Base-by-base conservation (phyloP, 2,113 vertebrate genomes). In the Benitochromis conjunctus region DNA sequence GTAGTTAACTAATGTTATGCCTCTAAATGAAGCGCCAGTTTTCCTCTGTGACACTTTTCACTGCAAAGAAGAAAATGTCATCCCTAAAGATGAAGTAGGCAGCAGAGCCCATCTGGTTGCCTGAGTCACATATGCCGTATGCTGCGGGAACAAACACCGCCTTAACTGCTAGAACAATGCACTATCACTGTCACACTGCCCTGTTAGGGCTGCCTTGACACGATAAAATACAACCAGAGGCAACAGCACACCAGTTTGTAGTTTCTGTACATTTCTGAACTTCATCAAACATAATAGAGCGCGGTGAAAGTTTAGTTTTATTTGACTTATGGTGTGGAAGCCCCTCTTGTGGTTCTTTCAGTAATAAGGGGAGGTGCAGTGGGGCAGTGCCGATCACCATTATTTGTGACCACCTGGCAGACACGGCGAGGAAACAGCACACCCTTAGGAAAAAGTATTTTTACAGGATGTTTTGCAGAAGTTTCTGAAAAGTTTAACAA, bases 301-400 rank as follows among this genome's bases (percentile, higher is more conserved):
- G 69, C 13, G 31, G 36, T 14, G 4, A 54, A 78, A 48, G 34
- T 21, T 66, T 66, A 13, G n/a, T 46, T 3, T 41, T 11, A 19
- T 48, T 46, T 41, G 36, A 66, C 24, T 74, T 31, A 12, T 19
- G 36, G 4, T 55, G 18, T 29, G 4, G 57, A n/a, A 96, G 19
- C 95, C 94, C 94, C 96, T 51, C 95, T 94, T 94, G 87, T 96
- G 86, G 96, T 96, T 13, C 94, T 96, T 66, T 95, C 96, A 26
- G 96, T 51, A 36, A 24, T 94, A 86, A 95, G 97, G 14, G 43
- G 66, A 54, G 55, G 46, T 41, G 8, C 60, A 24, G 41, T 8
- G 29, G n/a, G 64, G 43, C 96, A 60, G 94, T 96, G 87, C 95
- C 96, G 94, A 97, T 97, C 21, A 94, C 96, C 95, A 86, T 97